Evolutionary conservation across 2,888 invertebrate species (phyloP).

Genomic region (Tyria jacobaeae): DNA sequence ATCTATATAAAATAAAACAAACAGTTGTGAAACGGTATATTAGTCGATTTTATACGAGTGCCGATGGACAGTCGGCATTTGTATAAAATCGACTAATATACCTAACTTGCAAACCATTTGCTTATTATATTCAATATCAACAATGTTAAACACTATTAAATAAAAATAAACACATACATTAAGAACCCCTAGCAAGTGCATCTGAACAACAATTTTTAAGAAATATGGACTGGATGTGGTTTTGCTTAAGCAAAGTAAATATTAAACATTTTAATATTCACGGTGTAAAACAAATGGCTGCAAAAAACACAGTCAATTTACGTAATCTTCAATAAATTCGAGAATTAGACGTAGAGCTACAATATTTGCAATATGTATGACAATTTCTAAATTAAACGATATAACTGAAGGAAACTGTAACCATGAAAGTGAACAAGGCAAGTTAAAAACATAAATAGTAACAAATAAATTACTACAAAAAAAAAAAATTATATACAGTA

Average conservation of each 20-base stretch:
- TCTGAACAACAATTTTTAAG: not conserved
- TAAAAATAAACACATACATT: conserved; percentile 10
- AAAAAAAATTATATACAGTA: not conserved
- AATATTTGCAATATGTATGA: not conserved
- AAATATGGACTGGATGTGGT: conserved; percentile 7
- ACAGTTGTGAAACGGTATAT: too few species aligned
- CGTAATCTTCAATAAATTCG: not conserved
- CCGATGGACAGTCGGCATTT: not conserved
- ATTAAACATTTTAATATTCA: conserved; percentile 6
- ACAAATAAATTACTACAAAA: too few species aligned
- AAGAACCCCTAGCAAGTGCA: not conserved
- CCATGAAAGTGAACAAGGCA: too few species aligned
- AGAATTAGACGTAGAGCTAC: not conserved
- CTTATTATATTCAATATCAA: not conserved
- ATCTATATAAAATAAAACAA: not conserved
- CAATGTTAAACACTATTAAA: not conserved
- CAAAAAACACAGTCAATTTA: not conserved
- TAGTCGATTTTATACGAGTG: too few species aligned
- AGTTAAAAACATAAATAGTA: too few species aligned
- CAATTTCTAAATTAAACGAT: not conserved
- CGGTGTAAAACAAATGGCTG: not conserved
- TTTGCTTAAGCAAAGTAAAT: conserved; percentile 5
- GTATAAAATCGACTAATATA: not conserved
- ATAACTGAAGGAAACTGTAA: not conserved
- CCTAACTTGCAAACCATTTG: too few species aligned